Conservation (phyloP, 1,140 invertebrate genomes). For the Panonychus citri region DNA sequence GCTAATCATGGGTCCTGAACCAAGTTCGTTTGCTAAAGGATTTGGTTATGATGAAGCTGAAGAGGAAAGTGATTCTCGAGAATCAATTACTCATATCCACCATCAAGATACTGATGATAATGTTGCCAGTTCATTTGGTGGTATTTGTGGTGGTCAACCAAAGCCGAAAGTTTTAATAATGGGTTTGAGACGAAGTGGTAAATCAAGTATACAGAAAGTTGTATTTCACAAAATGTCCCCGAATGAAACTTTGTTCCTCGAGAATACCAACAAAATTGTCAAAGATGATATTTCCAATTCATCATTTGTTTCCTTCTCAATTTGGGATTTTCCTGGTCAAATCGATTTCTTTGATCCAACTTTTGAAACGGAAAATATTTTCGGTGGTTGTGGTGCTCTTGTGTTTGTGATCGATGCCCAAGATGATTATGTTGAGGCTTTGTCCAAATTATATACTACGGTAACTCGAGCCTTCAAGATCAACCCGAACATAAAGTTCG, state of each 20-base stretch:
- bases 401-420: constrained; percentile 99
- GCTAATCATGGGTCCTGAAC: no score
- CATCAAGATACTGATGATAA: background rate
- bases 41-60: constrained; percentile 74
- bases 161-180: constrained; percentile 84
- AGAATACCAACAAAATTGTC: constrained; percentile 93
- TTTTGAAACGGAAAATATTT: constrained; percentile 64
- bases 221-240: constrained; percentile 99
- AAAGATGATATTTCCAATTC: constrained; percentile 79
- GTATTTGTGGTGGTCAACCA: constrained; percentile 22
- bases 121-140: background rate
- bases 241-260: constrained; percentile 96
- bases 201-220: constrained; percentile 99
- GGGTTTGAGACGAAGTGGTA: constrained; percentile 87
- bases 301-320: constrained; percentile 98
- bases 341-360: constrained; percentile 90
- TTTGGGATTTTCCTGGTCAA: constrained; percentile 98
- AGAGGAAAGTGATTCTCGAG: constrained; percentile 37
- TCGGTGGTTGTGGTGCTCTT: constrained; percentile 48
- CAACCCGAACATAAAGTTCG: constrained; percentile 89
- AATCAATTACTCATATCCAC: constrained; percentile 19
- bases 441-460: constrained; percentile 70
- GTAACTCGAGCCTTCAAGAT: constrained; percentile 87
- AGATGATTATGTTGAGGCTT: constrained; percentile 88
- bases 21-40: constrained; percentile 71